Conservation (phyloP, 1,140 invertebrate genomes). For the Aphidius gifuensis region DNA sequence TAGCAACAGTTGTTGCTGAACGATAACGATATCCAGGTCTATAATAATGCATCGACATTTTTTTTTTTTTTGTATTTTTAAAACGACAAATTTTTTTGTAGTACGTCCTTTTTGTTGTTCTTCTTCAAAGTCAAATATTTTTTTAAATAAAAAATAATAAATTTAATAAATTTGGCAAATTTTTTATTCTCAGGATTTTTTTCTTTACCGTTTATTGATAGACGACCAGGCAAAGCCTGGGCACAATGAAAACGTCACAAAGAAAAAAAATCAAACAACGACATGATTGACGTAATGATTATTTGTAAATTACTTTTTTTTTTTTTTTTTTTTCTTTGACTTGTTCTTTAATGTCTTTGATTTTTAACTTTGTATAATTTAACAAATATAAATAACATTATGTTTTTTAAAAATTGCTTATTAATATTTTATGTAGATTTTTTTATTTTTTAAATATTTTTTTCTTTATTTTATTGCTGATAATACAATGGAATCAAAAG, state of each 20-base stretch:
- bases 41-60: constrained; percentile 49
- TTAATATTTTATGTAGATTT: no score
- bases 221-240: constrained; percentile 1
- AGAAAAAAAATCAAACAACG: constrained; percentile 7
- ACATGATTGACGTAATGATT: constrained; percentile 12
- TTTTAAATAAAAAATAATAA: not conserved
- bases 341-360: no score
- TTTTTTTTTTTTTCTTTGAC: no score
- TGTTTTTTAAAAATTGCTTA: no score
- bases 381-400: not conserved
- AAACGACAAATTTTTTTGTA: not conserved
- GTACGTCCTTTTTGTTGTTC: constrained; percentile 5
- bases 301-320: not conserved
- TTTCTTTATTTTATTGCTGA: no score
- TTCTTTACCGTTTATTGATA: not conserved
- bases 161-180: not conserved
- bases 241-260: constrained; percentile 19
- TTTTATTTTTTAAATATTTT: no score
- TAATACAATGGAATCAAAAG: no score
- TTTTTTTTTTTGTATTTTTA: constrained; percentile 7
- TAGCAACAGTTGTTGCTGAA: constrained; percentile 35
- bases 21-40: constrained; percentile 49
- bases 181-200: not conserved
- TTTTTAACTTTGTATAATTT: not conserved
- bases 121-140: not conserved